Percentiles rank a stretch among this genome's conserved stretches.
Evolutionary conservation across 2,888 invertebrate species (phyloP).

Genomic region (Andrena praecox): DNA sequence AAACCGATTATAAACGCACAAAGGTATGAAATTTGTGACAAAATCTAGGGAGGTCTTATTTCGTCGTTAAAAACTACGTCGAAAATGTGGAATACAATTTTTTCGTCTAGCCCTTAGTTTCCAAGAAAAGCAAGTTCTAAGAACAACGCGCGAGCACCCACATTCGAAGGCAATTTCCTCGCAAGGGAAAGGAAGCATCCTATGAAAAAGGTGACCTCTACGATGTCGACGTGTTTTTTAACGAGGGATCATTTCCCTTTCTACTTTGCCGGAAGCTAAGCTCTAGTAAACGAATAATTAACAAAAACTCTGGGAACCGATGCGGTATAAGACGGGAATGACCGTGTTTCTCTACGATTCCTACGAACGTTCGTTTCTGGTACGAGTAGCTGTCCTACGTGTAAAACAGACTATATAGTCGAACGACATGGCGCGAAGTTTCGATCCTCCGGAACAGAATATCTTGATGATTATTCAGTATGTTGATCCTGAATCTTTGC

Average conservation of each 20-base stretch:
- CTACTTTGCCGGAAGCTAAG: neutral
- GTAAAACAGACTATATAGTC: constrained; percentile 49
- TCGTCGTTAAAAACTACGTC: neutral
- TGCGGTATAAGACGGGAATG: constrained; percentile 21
- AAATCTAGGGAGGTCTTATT: neutral
- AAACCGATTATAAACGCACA: neutral
- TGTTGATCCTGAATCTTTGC: neutral
- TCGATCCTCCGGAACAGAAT: neutral
- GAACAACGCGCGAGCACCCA: no score
- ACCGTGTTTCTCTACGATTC: constrained; percentile 3
- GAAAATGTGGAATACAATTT: neutral
- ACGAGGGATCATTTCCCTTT: neutral
- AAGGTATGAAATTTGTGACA: neutral
- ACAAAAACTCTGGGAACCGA: neutral
- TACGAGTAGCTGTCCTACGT: constrained; percentile 33
- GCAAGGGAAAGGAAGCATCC: no score
- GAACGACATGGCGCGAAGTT: constrained; percentile 43
- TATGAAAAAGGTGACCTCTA: neutral
- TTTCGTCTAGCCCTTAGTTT: neutral
- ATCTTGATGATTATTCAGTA: neutral
- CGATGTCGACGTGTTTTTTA: neutral
- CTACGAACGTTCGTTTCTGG: constrained; percentile 22
- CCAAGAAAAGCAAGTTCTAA: neutral
- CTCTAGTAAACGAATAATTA: neutral
- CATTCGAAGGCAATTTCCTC: no score